Evolutionary conservation across 2,888 invertebrate genomes (phyloP).

Genomic region (Pterostichus madidus): DNA sequence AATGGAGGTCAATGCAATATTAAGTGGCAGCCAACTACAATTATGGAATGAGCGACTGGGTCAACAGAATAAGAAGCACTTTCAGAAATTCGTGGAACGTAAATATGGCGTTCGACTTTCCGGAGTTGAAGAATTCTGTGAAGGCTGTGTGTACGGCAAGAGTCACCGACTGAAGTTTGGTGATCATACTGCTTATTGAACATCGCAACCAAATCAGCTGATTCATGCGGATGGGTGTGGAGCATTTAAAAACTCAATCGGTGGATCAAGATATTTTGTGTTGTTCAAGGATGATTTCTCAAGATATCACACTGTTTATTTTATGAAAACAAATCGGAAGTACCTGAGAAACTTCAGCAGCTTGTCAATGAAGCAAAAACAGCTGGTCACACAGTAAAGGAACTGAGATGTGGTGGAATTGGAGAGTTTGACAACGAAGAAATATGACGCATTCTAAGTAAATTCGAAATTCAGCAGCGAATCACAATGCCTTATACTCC

Average conservation of each 20-base stretch:
- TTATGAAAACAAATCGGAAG: slow-evolving; percentile 7
- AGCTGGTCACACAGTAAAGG: neutral
- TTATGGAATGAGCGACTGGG: too few species aligned
- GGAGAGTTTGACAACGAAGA: too few species aligned
- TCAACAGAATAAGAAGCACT: too few species aligned
- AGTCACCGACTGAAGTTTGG: slow-evolving; percentile 10
- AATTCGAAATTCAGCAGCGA: too few species aligned
- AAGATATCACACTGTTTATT: neutral
- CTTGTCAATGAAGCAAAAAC: slow-evolving; percentile 1
- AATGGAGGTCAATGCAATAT: too few species aligned
- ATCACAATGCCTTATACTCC: too few species aligned
- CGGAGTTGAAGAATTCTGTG: too few species aligned
- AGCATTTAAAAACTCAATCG: neutral
- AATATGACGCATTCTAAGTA: too few species aligned
- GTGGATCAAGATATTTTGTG: slow-evolving; percentile 11
- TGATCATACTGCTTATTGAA: slow-evolving; percentile 3
- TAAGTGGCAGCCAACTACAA: too few species aligned
- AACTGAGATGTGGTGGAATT: neutral
- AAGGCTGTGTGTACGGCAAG: too few species aligned
- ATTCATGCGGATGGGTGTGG: slow-evolving; percentile 1
- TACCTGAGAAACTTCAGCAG: slow-evolving; percentile 2
- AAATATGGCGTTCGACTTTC: too few species aligned
- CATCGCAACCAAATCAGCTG: neutral
- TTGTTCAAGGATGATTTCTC: slow-evolving; percentile 7
- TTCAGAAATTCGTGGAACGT: too few species aligned